Base-by-base conservation (phyloP, 2,113 vertebrate species). In the Chitala chitala region DNA sequence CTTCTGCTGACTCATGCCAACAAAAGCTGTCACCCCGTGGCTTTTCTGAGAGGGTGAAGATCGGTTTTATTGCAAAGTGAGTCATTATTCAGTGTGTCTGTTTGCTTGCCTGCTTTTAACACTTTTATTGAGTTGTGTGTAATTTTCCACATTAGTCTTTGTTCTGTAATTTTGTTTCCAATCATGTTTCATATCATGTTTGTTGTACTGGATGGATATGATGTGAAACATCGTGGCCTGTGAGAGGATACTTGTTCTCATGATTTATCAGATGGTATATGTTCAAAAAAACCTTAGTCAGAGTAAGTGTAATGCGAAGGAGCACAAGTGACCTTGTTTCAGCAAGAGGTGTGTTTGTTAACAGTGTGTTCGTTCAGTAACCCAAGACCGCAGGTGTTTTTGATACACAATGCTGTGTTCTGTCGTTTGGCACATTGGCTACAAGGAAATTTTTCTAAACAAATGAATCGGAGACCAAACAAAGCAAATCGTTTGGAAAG, bases 351-450 rank as follows among this genome's bases (percentile, higher is more conserved):
- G 42, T 76, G 66, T 63, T 63, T 31, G 51, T 33, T 73, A 73
- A 74, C 78, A 75, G 75, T 72, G 75, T 46, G 58, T 77, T 71
- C 63, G 72, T 78, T 77, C 72, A 73, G 38, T 44, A 40, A 59
- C 69, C 66, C 63, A 75, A 75, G 48, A 72, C 73, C 40, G 74
- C 81, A 82, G 81, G 78, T 84, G 81, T 80, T 80, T 76, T 69
- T 82, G 75, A 81, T 78, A 74, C 59, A 40, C 68, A 36, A 63
- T 46, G 36, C 6, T 29, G 75, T 71, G 63, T 76, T 75, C 74
- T 74, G 68, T 74, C 75, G 75, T 82, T 75, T 69, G 54, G 63
- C 58, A 79, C 58, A 33, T 31, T 51, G 31, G 48, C 63, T 73
- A 31, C 65, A 72, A 72, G 72, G 78, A 72, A 50, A 29, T 77